These are phyloP conservation scores for Nomada ruficornis DNA, from an alignment of 2,888 invertebrate genomes.

Conservation along the genomic window DNA sequence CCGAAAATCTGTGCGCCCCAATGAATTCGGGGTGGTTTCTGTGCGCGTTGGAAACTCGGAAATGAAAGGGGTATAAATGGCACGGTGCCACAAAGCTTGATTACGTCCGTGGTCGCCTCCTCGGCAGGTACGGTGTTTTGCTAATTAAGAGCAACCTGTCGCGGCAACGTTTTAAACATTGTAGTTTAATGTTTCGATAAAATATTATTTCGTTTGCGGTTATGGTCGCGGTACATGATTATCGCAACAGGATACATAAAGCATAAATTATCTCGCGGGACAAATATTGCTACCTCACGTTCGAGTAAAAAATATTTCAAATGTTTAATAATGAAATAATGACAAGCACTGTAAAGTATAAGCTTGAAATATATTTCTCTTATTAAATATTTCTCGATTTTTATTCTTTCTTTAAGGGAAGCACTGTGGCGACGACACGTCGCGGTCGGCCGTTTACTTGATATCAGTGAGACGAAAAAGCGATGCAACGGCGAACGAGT, in stretches of 20 bases:
- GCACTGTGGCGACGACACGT: too few relatives aligned
- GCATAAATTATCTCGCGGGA: constrained; percentile 1
- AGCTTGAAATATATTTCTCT: too few relatives aligned
- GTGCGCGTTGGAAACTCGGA: constrained; percentile 6
- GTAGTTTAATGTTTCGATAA: constrained; percentile 15
- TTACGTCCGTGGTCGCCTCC: constrained; percentile 34
- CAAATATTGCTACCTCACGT: background rate
- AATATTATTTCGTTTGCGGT: background rate
- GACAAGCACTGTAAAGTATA: background rate
- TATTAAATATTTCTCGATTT: too few relatives aligned
- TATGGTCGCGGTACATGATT: background rate
- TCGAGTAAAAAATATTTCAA: background rate
- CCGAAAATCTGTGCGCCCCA: constrained; percentile 29
- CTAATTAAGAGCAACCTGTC: constrained; percentile 51
- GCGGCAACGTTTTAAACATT: constrained; percentile 2
- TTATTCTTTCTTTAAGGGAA: too few relatives aligned
- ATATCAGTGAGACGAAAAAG: too few relatives aligned
- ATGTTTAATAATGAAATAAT: background rate
- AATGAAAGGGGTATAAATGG: constrained; percentile 53
- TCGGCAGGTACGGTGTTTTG: constrained; percentile 36
- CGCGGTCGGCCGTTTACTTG: too few relatives aligned
- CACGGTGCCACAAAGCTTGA: constrained; percentile 49
- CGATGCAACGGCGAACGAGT: too few relatives aligned
- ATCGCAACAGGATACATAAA: background rate
- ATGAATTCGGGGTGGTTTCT: constrained; percentile 25